Evolutionary conservation across 2,888 invertebrate genomes (phyloP), one percentile per base, ranked within the genome.

Genomic region (Thyatira batis): DNA sequence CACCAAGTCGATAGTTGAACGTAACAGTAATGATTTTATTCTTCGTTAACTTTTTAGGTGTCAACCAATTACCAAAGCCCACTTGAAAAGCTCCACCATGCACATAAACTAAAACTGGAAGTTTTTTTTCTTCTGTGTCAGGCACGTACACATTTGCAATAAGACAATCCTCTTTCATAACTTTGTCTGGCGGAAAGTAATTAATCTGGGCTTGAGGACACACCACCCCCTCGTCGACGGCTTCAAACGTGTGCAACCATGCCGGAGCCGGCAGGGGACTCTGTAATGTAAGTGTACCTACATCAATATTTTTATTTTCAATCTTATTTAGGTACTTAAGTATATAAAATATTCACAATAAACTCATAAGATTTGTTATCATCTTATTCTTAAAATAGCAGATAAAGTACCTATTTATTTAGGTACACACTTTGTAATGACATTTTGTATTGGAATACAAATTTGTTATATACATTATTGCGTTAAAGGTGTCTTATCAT

Each of bases 91-190:
- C 78, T 27, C 80, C 80, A 9, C 76, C 77, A 20, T 80, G 80
- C 0, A 80, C 60, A 23, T 58, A 56, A 0, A 80, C 72, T 0
- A 78, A 28, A 0, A 79, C 80, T 5, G 78, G 65, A 0, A 71
- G 62, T 5, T 77, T 68, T 11, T 61, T 68, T 50, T 69, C 58
- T 33, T 69, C 49, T 0, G 82, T 85, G 48, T 79, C 70, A 0
- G 85, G 83, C 0, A 82, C 78, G 48, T 71, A 86, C 2, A 89
- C 69, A 57, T 80, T 87, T 2, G 84, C 71, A 6, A 82, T 62
- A 0, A 88, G 74, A 56, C 87, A 88, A 51, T 87, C 76, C 60
- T 87, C 87, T 48, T 64, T 51, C 21, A 50, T 49, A 0, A 25
- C 21, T 13, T 51, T 48, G 43, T 58, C 20, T 3, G 49, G 33